These are phyloP conservation scores for Daphoenositta chrysoptera DNA, from an alignment of 2,113 vertebrate genomes.

Conservation along the genomic window DNA sequence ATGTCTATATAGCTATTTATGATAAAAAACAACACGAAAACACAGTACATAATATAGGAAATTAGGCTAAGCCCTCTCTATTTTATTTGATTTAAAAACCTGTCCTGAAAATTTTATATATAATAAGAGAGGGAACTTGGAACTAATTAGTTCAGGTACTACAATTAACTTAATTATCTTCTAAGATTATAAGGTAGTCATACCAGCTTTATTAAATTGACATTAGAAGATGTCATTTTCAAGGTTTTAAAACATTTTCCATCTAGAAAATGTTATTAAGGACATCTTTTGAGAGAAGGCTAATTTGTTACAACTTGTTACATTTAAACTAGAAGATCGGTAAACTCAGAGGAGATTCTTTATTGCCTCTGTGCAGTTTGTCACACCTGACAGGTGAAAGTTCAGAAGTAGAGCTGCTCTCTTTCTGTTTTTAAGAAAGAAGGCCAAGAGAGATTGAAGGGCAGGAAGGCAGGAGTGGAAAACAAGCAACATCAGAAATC, in stretches of 20 bases:
- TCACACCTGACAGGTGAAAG: not conserved
- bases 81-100: not conserved
- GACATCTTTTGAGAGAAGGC: not conserved
- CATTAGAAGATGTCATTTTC: not conserved
- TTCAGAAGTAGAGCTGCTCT: not conserved
- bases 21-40: not conserved
- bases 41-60: not conserved
- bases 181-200: not conserved
- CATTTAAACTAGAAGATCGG: not conserved
- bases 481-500: not conserved
- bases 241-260: not conserved
- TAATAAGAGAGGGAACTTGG: not conserved
- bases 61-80: not conserved
- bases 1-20: not conserved
- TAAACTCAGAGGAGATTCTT: not conserved
- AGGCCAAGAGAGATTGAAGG: not conserved
- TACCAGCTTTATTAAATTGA: not conserved
- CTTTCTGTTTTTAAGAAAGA: not conserved
- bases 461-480: not conserved
- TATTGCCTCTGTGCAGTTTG: not conserved
- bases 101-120: not conserved
- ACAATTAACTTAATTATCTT: slow-evolving; percentile 19
- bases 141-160: not conserved
- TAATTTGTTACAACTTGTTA: not conserved
- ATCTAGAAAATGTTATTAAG: not conserved